Percentiles rank a stretch among this genome's conserved stretches.
phyloP scores from a whole-genome alignment of 2,797 vertebrate species.

The Pipistrellus nathusii region DNA sequence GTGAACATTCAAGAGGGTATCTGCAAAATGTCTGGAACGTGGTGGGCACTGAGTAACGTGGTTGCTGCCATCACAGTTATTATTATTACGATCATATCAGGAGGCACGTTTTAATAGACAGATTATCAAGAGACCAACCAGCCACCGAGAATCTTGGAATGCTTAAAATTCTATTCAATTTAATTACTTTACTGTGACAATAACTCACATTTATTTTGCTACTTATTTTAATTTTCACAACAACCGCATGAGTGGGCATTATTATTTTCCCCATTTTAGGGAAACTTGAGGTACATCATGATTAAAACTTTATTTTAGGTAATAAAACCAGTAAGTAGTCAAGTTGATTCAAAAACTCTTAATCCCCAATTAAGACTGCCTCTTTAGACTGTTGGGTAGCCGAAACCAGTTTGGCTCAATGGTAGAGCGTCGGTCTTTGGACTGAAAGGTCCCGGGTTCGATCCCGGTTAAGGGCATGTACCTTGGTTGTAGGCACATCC shows the following conservation, averaged over 20 bases:
- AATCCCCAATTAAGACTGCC: background rate
- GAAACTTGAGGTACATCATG: background rate
- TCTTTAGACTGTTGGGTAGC: background rate
- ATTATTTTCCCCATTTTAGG: constrained; percentile 21
- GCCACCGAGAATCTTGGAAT: background rate
- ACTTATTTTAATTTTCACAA: constrained; percentile 31
- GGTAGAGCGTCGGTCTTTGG: no score
- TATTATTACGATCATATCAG: constrained; percentile 7
- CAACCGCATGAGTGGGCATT: background rate
- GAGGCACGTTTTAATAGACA: constrained; percentile 12
- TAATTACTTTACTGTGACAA: background rate
- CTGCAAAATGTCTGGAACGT: background rate
- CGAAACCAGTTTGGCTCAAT: no score
- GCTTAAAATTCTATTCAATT: constrained; percentile 22
- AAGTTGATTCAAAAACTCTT: background rate
- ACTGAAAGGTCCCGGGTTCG: no score
- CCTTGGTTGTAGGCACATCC: no score
- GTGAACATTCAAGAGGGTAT: background rate
- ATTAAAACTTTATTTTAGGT: constrained; percentile 8
- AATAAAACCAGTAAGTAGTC: background rate
- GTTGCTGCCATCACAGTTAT: background rate
- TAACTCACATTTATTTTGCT: background rate
- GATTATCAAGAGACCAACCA: constrained; percentile 6
- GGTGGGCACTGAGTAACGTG: background rate
- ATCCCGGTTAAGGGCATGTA: no score